A percentile compares a stretch with the other conserved stretches of the same genome.
Conservation (phyloP, 2,113 vertebrate genomes). For the Thryonomys swinderianus region DNA sequence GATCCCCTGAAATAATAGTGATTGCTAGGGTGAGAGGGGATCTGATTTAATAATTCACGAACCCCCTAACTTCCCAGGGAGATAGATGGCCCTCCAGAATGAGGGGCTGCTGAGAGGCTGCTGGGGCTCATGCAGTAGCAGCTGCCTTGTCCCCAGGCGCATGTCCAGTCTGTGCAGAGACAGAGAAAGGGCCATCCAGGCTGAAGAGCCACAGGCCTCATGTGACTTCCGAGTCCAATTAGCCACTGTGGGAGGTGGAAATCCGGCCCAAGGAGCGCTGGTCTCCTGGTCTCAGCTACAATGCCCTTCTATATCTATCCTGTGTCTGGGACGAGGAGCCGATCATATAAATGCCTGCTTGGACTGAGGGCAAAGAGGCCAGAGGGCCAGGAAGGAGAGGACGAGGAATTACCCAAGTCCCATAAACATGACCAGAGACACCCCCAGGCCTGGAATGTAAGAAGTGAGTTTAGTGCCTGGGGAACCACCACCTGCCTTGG, state of each 20-base stretch:
- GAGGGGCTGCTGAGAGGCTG: not conserved
- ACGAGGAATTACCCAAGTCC: constrained; percentile 65
- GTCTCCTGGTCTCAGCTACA: constrained; percentile 67
- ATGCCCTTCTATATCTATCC: constrained; percentile 75
- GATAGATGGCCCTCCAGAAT: not conserved
- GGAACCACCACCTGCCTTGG: not conserved
- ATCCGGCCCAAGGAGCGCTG: constrained; percentile 55
- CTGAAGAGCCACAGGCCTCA: constrained; percentile 52
- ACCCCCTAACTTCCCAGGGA: not conserved
- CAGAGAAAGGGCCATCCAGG: constrained; percentile 42
- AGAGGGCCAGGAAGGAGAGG: constrained; percentile 20
- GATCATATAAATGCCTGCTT: constrained; percentile 73
- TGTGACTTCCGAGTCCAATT: constrained; percentile 71
- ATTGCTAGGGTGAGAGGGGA: not conserved
- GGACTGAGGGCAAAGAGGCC: constrained; percentile 77
- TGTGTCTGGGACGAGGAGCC: constrained; percentile 50
- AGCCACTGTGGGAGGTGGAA: constrained; percentile 59
- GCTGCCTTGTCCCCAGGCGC: constrained; percentile 22
- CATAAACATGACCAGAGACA: constrained; percentile 54
- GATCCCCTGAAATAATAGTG: not conserved
- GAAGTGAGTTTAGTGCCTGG: not conserved
- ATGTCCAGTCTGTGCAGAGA: not conserved
- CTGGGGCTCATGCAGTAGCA: not conserved
- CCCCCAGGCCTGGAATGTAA: constrained; percentile 21
- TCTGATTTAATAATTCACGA: not conserved